Evolutionary conservation across 2,113 vertebrate species (phyloP).

Genomic region (Ceyx cyanopectus): DNA sequence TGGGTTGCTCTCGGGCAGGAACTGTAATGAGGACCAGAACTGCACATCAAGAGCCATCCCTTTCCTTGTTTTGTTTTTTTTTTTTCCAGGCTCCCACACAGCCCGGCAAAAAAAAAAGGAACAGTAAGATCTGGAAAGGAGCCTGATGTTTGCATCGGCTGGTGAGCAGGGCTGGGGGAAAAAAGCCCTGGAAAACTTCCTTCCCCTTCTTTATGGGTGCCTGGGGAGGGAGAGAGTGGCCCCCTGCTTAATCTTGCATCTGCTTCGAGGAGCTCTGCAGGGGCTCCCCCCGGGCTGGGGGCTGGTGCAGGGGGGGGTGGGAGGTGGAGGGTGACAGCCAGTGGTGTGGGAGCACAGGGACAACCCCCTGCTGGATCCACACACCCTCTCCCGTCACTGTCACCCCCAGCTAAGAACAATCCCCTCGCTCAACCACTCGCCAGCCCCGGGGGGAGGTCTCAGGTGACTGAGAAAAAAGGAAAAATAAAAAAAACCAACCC

Average conservation of each 20-base stretch:
- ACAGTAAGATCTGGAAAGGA: not conserved
- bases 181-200: constrained; percentile 13
- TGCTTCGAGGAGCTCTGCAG: not conserved
- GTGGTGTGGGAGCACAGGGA: fast-evolving
- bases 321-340: not conserved
- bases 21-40: not conserved
- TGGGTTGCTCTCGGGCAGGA: not conserved
- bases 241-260: not conserved
- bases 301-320: fast-evolving
- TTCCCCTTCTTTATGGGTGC: constrained; percentile 5
- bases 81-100: not conserved
- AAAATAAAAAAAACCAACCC: too few species aligned
- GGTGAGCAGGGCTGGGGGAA: not conserved
- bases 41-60: not conserved
- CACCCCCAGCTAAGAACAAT: too few species aligned
- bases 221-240: not conserved
- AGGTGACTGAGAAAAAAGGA: fast-evolving
- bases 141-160: not conserved
- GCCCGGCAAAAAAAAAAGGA: not conserved
- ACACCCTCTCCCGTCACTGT: fast-evolving
- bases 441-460: fast-evolving
- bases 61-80: not conserved
- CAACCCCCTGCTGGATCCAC: not conserved
- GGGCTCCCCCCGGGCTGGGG: not conserved
- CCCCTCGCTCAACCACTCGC: fast-evolving